A percentile compares a stretch with the other conserved stretches of the same genome.
These are phyloP conservation scores for Ophion obscuratus DNA, from an alignment of 2,888 invertebrate genomes.

Conservation along the genomic window DNA sequence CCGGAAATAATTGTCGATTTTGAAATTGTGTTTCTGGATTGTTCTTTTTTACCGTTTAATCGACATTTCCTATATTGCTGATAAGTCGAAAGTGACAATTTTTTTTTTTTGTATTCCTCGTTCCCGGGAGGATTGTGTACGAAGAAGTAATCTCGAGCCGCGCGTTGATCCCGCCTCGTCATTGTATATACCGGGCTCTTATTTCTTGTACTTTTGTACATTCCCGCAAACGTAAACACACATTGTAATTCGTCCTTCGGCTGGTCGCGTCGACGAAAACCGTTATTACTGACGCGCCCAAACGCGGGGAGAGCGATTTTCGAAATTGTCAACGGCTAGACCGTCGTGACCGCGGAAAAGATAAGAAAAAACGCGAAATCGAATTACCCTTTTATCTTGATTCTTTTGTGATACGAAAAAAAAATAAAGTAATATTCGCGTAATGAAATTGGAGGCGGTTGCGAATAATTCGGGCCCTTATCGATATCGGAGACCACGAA, in stretches of 20 bases:
- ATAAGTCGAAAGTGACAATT: constrained; percentile 22
- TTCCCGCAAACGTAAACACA: constrained; percentile 52
- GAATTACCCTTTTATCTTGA: not conserved
- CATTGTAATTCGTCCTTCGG: constrained; percentile 36
- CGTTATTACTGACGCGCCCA: constrained; percentile 21
- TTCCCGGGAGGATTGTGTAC: constrained; percentile 11
- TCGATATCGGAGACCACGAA: constrained; percentile 77
- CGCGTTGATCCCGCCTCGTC: not conserved
- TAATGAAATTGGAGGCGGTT: constrained; percentile 73
- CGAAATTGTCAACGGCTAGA: constrained; percentile 26
- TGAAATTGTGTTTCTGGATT: constrained; percentile 12
- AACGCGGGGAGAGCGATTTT: constrained; percentile 26
- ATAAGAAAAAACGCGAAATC: not conserved
- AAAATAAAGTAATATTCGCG: constrained; percentile 18
- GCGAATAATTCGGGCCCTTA: constrained; percentile 69
- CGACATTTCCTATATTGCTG: constrained; percentile 25
- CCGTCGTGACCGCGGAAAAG: not conserved
- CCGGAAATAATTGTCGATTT: constrained; percentile 8
- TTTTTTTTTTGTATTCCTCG: not conserved
- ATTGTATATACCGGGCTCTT: constrained; percentile 2
- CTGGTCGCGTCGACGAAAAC: constrained; percentile 19
- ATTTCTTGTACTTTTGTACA: constrained; percentile 19
- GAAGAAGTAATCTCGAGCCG: constrained; percentile 16
- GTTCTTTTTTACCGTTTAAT: constrained; percentile 31
- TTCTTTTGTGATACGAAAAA: constrained; percentile 12